Evolutionary conservation across 2,888 invertebrate species (phyloP).

Genomic region (Crepidodera aurea): DNA sequence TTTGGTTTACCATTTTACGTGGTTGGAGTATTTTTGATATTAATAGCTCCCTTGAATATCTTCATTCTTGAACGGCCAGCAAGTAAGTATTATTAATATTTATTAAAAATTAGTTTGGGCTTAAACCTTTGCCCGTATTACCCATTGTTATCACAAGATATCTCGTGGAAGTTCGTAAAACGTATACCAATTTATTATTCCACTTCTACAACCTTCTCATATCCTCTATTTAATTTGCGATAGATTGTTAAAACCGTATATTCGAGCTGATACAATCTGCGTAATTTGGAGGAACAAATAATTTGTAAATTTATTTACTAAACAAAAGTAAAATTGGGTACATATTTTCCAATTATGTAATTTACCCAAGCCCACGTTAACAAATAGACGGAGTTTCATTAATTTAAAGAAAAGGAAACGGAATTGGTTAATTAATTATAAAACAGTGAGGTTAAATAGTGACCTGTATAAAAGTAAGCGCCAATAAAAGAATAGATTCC

Average conservation of each 20-base stretch:
- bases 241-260: too few species aligned
- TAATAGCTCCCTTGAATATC: conserved; percentile 71
- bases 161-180: too few species aligned
- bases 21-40: conserved; percentile 72
- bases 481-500: too few species aligned
- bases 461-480: neutral
- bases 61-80: conserved; percentile 68
- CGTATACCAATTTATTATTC: too few species aligned
- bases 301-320: conserved; percentile 10
- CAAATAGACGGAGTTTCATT: conserved; percentile 9
- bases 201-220: neutral
- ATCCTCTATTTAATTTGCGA: too few species aligned
- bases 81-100: conserved; percentile 62
- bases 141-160: too few species aligned
- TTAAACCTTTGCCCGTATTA: too few species aligned
- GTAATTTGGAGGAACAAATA: neutral
- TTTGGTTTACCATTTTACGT: conserved; percentile 81
- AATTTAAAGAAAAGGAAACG: conserved; percentile 9
- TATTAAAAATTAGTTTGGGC: neutral
- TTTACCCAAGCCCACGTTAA: conserved; percentile 9
- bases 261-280: too few species aligned
- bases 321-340: conserved; percentile 9
- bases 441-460: neutral
- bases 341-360: conserved; percentile 12
- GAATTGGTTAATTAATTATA: conserved; percentile 12